phyloP scores from a whole-genome alignment of 2,797 vertebrate species.

The Melanotaenia maccullochi region DNA sequence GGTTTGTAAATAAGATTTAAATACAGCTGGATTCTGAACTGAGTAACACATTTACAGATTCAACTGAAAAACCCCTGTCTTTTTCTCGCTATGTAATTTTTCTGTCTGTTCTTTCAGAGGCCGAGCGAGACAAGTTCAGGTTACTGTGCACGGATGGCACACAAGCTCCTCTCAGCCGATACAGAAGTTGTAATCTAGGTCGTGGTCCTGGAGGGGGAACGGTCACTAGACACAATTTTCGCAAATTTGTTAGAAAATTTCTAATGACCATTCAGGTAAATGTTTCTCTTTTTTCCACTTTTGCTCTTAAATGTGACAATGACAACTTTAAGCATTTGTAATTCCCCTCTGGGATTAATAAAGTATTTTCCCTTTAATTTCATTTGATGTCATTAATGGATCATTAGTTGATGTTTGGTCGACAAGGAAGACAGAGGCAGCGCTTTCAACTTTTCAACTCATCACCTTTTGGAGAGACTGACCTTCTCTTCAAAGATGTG shows the following conservation, averaged over 20 bases:
- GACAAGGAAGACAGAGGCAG: constrained; percentile 78
- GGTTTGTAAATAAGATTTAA: not conserved
- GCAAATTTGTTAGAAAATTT: constrained; percentile 86
- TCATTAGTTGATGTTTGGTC: constrained; percentile 87
- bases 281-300: not conserved
- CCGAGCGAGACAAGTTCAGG: constrained; percentile 79
- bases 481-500: constrained; percentile 89
- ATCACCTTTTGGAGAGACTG: constrained; percentile 78
- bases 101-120: constrained; percentile 70
- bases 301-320: not conserved
- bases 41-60: not conserved
- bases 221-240: constrained; percentile 85
- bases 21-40: not conserved
- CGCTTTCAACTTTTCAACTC: constrained; percentile 90
- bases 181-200: constrained; percentile 87
- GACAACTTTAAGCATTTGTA: not conserved
- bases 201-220: constrained; percentile 85
- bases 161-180: constrained; percentile 82
- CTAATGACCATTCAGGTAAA: constrained; percentile 82
- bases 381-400: not conserved
- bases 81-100: not conserved
- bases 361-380: not conserved
- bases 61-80: not conserved
- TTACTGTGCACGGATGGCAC: constrained; percentile 88
- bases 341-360: not conserved